Percentiles rank a stretch among this genome's conserved stretches.
phyloP scores from a whole-genome alignment of 2,113 vertebrate genomes.

The Peromyscus leucopus region DNA sequence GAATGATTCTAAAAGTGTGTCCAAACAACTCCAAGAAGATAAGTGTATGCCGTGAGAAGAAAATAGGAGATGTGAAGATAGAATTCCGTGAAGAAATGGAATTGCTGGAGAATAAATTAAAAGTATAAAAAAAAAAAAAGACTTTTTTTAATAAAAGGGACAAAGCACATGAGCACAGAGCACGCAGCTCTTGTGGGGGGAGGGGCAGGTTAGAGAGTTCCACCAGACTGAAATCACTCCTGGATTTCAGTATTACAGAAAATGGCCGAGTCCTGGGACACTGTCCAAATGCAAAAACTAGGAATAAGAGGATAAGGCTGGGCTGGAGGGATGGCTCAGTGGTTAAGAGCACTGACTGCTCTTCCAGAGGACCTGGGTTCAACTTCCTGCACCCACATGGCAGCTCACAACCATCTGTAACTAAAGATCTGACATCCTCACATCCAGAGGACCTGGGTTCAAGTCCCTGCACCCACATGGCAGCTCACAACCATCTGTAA shows the following conservation, averaged over 20 bases:
- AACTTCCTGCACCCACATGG: too few relatives aligned
- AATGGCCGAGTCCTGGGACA: background rate
- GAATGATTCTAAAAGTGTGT: background rate
- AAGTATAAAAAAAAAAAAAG: background rate
- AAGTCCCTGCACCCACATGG: too few relatives aligned
- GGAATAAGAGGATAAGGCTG: too few relatives aligned
- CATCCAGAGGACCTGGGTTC: too few relatives aligned
- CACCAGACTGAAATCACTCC: background rate
- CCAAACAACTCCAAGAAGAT: background rate
- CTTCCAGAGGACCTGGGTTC: too few relatives aligned
- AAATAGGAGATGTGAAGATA: background rate
- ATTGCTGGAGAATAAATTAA: background rate
- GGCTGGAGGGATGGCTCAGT: too few relatives aligned
- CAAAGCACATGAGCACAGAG: background rate
- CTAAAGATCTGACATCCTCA: too few relatives aligned
- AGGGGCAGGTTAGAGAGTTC: background rate
- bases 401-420: too few relatives aligned
- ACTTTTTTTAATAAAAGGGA: too few relatives aligned
- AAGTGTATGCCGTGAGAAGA: too few relatives aligned
- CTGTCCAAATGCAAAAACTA: background rate
- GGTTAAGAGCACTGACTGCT: too few relatives aligned
- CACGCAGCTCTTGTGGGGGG: background rate
- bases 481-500: too few relatives aligned
- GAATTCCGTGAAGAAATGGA: background rate
- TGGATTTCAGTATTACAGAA: background rate